Evolutionary conservation across 2,888 invertebrate species (phyloP).

Genomic region (Aquatica leii): DNA sequence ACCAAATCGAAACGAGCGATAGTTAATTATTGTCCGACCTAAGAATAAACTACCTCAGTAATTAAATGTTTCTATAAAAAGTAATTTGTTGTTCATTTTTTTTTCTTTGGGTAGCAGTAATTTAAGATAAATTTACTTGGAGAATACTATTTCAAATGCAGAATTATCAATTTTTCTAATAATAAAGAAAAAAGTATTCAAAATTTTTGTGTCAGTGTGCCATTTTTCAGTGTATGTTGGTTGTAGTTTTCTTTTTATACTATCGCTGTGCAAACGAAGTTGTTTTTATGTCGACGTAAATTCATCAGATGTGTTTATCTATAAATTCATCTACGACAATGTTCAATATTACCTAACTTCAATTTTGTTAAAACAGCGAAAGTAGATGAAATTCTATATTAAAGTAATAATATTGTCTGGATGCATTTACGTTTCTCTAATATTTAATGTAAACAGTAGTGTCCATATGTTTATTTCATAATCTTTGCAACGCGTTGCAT

Average conservation of each 20-base stretch:
- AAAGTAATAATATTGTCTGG: background rate
- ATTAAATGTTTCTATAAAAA: slow-evolving; percentile 60
- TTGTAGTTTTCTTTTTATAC: slow-evolving; percentile 38
- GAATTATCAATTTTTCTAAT: slow-evolving; percentile 38
- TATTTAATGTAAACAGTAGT: slow-evolving; percentile 11
- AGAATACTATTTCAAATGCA: slow-evolving; percentile 60
- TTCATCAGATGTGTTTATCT: background rate
- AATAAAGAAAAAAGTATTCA: slow-evolving; percentile 45
- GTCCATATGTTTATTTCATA: slow-evolving; percentile 33
- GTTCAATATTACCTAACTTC: background rate
- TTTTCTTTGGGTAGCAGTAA: slow-evolving; percentile 54
- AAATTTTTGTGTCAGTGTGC: slow-evolving; percentile 61
- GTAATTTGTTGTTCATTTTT: slow-evolving; percentile 61
- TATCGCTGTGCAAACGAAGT: slow-evolving; percentile 15
- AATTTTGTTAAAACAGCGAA: background rate
- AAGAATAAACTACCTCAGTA: slow-evolving; percentile 63
- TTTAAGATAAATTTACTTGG: slow-evolving; percentile 48
- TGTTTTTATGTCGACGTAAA: slow-evolving; percentile 4
- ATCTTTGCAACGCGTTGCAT: slow-evolving; percentile 40
- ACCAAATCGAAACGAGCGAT: slow-evolving; percentile 18
- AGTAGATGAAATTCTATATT: background rate
- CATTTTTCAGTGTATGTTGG: slow-evolving; percentile 56
- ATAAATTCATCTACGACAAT: background rate
- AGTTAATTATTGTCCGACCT: slow-evolving; percentile 57
- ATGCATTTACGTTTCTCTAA: slow-evolving; percentile 10